phyloP scores from a whole-genome alignment of 2,888 invertebrate genomes.

The Tubulanus polymorphus region DNA sequence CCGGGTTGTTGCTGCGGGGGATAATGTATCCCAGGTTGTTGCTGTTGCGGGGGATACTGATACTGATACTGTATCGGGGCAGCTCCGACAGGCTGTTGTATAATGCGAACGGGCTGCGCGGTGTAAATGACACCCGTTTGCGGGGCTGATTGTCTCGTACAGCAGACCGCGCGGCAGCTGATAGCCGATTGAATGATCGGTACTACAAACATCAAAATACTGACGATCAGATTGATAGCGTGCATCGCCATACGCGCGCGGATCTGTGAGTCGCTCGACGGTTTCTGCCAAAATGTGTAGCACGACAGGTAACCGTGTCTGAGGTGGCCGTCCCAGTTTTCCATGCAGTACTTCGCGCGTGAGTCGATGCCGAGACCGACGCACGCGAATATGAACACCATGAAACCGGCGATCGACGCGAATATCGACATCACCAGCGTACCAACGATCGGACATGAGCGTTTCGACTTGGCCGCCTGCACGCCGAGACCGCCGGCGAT shows the following conservation, averaged over 20 bases:
- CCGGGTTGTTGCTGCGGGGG: too few relatives aligned
- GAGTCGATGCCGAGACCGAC: not conserved
- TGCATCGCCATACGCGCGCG: not conserved
- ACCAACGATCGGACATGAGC: not conserved
- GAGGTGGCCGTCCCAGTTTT: not conserved
- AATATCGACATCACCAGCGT: not conserved
- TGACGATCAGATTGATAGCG: not conserved
- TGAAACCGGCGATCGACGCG: not conserved
- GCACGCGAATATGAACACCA: not conserved
- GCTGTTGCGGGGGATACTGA: too few relatives aligned
- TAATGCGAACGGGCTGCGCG: too few relatives aligned
- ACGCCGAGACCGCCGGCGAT: not conserved
- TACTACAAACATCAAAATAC: not conserved
- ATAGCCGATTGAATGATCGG: not conserved
- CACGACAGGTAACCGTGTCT: not conserved
- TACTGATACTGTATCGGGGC: too few relatives aligned
- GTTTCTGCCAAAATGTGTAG: not conserved
- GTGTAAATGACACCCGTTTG: too few relatives aligned
- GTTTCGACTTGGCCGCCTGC: not conserved
- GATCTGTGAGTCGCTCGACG: not conserved
- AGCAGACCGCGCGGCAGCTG: not conserved
- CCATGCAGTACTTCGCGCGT: too few relatives aligned
- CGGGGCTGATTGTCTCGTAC: not conserved
- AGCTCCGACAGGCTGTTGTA: too few relatives aligned
- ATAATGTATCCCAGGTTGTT: too few relatives aligned